Base-by-base conservation (phyloP, 2,797 vertebrate genomes). In the Ammospiza maritima region DNA sequence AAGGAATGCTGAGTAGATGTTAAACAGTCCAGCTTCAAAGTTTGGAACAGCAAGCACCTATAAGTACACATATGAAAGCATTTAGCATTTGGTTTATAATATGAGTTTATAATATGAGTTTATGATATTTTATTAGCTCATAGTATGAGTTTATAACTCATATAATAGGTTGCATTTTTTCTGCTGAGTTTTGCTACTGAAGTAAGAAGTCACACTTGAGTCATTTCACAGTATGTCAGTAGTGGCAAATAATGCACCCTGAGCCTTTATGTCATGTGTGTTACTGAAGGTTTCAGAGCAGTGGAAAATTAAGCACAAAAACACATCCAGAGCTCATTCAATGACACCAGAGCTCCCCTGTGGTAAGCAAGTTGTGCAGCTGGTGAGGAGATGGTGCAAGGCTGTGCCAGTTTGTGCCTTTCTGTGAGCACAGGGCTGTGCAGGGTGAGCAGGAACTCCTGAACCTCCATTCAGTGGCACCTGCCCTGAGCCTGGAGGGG, bases 281-380 rank as follows among this genome's bases (percentile, higher is more conserved):
- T 6, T 38, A 30, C 14, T 70, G 56, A 56, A 62, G 69, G 20
- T 19, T 72, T 82, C n/a, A 54, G 47, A 82, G 40, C 3, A 20
- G 11, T 29, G 60, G 34, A 34, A 67, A 87, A 30, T 12, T 9
- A 53, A 82, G 69, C 26, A 11, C 10, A 53, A 50, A 80, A 73
- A 0, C 23, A 42, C 21, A 53, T 13, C 3, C 29, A 34, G 62
- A 65, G 18, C 29, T 42, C 4, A 0, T 64, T 74, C 17, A 19
- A 38, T 30, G 26, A 16, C 62, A n/a, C 9, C 29, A 22, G 54
- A 62, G 5, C 16, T 65, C 62, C 19, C 32, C 30, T 1, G 2
- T 0, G 12, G 18, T 10, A 16, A 62, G 27, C 8, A 30, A 34
- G 16, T 5, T n/a, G 16, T 23, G 2, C 6, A 36, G 16, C 23